Evolutionary conservation across 2,888 invertebrate genomes (phyloP), one percentile per base, ranked within the genome.

Genomic region (Elmis aenea): DNA sequence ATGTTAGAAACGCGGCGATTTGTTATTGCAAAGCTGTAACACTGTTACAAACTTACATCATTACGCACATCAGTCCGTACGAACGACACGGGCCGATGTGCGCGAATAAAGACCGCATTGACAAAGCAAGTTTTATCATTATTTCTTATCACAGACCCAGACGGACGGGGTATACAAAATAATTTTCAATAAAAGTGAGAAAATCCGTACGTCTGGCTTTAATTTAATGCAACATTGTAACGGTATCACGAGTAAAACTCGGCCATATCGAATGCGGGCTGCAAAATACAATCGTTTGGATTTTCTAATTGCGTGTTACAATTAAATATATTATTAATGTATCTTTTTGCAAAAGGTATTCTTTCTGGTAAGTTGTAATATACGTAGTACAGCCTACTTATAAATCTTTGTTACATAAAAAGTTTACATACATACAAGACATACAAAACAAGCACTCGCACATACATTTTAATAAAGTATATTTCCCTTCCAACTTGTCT

Each of bases 301-400:
- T 44, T 27, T 37, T 40, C 33, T 38, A 33, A 44, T 38, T 42
- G 43, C 38, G 30, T 35, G 33, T 45, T 42, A 48, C 38, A 45
- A 34, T 48, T 45, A 45, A 42, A 42, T 43, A 44, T 44, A 39
- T 42, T 40, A 48, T 42, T 47, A 47, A 47, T 40, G 41, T 42
- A 44, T 38, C 35, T n/a, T 44, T 48, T 48, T 48, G 48, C 48
- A 42, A 45, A 43, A 43, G 35, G 35, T 38, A 40, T 41, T 37
- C 23, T n/a, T 46, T 40, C 40, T 48, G 44, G 57, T 57, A 57
- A 60, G 58, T 56, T 59, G 54, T 52, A 49, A 52, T 51, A 58
- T 58, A 56, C 52, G 52, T 57, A 54, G 52, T 52, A 55, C 54
- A 55, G 54, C 50, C 50, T 55, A 55, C 51, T 47, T 42, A 54